These are phyloP conservation scores for Phocoena sinus DNA, from an alignment of 2,113 vertebrate genomes.

Conservation along the genomic window DNA sequence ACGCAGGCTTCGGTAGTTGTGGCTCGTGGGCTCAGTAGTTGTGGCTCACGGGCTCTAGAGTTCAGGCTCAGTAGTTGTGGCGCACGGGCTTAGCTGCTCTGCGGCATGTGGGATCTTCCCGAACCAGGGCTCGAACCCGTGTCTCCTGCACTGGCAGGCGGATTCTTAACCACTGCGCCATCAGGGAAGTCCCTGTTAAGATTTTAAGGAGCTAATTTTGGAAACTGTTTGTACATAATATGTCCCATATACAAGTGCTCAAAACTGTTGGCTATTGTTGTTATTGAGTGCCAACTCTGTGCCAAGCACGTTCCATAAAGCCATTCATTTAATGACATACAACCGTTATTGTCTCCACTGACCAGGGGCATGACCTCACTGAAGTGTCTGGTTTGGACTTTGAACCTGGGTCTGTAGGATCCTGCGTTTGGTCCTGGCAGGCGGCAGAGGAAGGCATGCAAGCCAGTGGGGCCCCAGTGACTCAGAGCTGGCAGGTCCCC, in stretches of 20 bases:
- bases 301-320: not conserved
- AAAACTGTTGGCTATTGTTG: not conserved
- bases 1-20: too few species aligned
- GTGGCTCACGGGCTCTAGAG: too few species aligned
- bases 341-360: not conserved
- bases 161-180: too few species aligned
- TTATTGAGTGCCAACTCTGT: not conserved
- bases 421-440: not conserved
- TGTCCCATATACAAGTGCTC: accelerated
- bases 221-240: not conserved
- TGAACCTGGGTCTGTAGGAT: not conserved
- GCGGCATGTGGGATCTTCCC: too few species aligned
- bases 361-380: not conserved
- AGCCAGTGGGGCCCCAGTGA: not conserved
- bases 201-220: not conserved
- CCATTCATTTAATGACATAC: not conserved
- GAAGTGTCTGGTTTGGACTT: not conserved
- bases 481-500: slow-evolving; percentile 26
- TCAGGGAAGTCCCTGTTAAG: not conserved
- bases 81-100: too few species aligned
- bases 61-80: too few species aligned
- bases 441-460: not conserved
- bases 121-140: too few species aligned
- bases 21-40: too few species aligned
- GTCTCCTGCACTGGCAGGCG: too few species aligned